phyloP scores from a whole-genome alignment of 2,113 vertebrate species.

The Suncus etruscus region DNA sequence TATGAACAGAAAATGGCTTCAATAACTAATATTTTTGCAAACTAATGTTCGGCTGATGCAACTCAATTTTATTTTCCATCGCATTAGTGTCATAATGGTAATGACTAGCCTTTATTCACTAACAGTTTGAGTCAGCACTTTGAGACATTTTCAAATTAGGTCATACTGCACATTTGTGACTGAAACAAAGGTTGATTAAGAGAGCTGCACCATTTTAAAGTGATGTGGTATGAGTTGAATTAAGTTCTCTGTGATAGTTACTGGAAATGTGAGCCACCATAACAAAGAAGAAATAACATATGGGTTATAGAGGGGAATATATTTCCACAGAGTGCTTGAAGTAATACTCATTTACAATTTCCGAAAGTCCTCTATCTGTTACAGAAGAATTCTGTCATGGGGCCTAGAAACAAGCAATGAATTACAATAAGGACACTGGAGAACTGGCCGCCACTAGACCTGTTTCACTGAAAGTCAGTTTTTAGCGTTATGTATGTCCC shows the following conservation, averaged over 20 bases:
- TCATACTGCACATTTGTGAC: conserved; percentile 88
- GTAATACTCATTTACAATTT: conserved; percentile 87
- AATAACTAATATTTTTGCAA: conserved; percentile 89
- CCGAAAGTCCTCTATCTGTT: conserved; percentile 82
- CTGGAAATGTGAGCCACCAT: conserved; percentile 86
- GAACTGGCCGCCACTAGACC: conserved; percentile 54
- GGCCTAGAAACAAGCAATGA: conserved; percentile 82
- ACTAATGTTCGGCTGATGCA: conserved; percentile 88
- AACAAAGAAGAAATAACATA: conserved; percentile 86
- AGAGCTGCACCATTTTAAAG: conserved; percentile 87
- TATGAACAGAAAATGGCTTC: conserved; percentile 86
- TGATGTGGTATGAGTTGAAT: conserved; percentile 86
- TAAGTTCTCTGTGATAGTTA: conserved; percentile 88
- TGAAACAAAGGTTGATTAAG: conserved; percentile 91
- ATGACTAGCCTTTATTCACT: conserved; percentile 88
- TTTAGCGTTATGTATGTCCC: conserved; percentile 54
- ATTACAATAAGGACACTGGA: conserved; percentile 68
- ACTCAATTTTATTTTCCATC: conserved; percentile 89
- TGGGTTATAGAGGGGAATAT: conserved; percentile 79
- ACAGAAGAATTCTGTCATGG: conserved; percentile 74
- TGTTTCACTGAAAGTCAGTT: conserved; percentile 59
- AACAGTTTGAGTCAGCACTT: conserved; percentile 91
- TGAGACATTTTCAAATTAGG: conserved; percentile 90
- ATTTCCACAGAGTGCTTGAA: conserved; percentile 84
- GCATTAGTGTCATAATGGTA: conserved; percentile 87